Base-by-base conservation (phyloP, 2,888 invertebrate species). In the Lasiommata megera region DNA sequence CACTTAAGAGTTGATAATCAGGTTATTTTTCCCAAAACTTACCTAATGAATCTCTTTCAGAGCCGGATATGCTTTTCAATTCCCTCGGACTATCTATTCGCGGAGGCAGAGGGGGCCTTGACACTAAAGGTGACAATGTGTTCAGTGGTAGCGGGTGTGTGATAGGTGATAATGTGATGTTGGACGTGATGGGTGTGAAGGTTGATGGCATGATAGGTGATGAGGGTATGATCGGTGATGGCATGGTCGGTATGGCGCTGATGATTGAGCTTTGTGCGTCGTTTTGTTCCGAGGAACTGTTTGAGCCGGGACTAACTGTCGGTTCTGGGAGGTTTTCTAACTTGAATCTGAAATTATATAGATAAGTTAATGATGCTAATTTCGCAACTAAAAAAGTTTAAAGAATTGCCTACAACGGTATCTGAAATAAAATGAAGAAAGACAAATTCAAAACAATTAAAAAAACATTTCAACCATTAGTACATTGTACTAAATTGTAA, bases 201-300 rank as follows among this genome's bases (percentile, higher is more conserved):
- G 77, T 67, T 3, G 74, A 71, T 5, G 70, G 65, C 0, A 66
- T 61, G 0, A 71, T 23, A 18, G 77, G 70, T 5, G 74, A 72
- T 47, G 73, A 66, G 17, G 70, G 59, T 56, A 76, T 63, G 58
- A 76, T 14, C 28, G 77, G 67, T 1, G 74, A 72, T 3, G 70
- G 65, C 0, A 67, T 61, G 0, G 67, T 62, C 1, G 64, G 59
- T 48, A 80, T 67, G 0, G 85, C 85, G 29, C 84, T 84, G 56
- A 88, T 84, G 41, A 91, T 88, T 6, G 89, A 89, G 50, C 86
- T 87, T 60, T 87, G 88, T 3, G 79, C 86, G 11, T 90, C 91
- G 63, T 88, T 88, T 47, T 82, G 86, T 64, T 91, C 91, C 0
- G 91, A 91, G 0, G 91, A 91, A 58, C 90, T 90, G 64, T 91